phyloP scores from a whole-genome alignment of 2,113 vertebrate species.

The Marcusenius ussheri region DNA sequence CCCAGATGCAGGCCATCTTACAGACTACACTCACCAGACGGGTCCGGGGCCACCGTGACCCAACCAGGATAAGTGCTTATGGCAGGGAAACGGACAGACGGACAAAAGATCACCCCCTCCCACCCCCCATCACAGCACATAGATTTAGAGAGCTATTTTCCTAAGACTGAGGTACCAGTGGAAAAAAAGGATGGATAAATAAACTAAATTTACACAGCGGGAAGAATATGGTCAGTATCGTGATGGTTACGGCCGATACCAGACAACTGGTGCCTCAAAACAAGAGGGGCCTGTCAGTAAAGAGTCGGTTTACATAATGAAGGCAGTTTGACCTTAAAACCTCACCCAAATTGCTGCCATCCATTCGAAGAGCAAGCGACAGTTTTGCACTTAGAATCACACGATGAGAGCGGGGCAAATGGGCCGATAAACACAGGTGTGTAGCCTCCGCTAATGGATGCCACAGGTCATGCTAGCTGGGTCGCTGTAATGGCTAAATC shows the following conservation, averaged over 20 bases:
- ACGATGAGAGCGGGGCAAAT: not conserved
- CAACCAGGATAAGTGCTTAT: not conserved
- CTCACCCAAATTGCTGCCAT: not conserved
- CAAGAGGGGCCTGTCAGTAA: not conserved
- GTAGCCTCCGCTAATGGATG: slow-evolving; percentile 1
- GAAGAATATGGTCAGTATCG: not conserved
- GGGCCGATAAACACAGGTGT: not conserved
- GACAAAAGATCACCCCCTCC: not conserved
- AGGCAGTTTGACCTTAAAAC: not conserved
- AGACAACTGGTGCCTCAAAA: not conserved
- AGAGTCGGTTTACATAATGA: not conserved
- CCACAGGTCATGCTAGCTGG: not conserved
- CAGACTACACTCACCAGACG: not conserved
- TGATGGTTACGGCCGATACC: not conserved
- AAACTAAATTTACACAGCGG: not conserved
- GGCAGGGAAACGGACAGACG: not conserved
- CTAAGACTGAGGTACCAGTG: not conserved
- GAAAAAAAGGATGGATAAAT: not conserved
- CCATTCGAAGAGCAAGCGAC: not conserved
- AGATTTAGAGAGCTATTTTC: not conserved
- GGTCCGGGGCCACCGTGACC: not conserved
- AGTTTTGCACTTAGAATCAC: not conserved
- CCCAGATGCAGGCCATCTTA: not conserved
- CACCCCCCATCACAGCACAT: not conserved
- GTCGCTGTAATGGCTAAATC: not conserved